Evolutionary conservation across 2,113 vertebrate genomes (phyloP), one percentile per base, ranked within the genome.

Genomic region (Salvelinus sp.): DNA sequence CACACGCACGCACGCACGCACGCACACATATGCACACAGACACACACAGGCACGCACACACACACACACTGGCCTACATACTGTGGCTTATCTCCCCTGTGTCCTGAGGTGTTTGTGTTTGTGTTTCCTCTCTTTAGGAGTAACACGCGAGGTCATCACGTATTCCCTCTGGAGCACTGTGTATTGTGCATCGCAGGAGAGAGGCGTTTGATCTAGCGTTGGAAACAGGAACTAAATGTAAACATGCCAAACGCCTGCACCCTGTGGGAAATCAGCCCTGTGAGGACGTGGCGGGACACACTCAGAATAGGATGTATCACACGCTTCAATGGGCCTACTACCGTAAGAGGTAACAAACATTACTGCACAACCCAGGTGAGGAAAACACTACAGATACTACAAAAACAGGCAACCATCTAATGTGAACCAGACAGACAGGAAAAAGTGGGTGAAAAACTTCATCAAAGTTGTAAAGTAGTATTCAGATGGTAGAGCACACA

Each of bases 261-360:
- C 7, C 87, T 71, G 78, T 54, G 87, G 90, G 87, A 88, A 90
- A 90, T 91, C 86, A 88, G 73, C 77, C 72, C 1, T 72, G 79
- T 83, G 87, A 88, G 87, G 81, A 75, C 73, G 80, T 81, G 88
- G 86, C 86, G 74, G 78, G 85, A 87, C 75, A 78, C 80, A 86
- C 81, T 86, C 81, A 82, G 10, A 80, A 87, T 77, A 69, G 2
- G 73, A 33, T 16, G 74, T 23, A 64, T n/a, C 54, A 58, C 79
- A 80, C 30, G 57, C 75, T 70, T 76, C 64, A 74, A 77, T 30
- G 76, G 7, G 73, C 44, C 69, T 44, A 82, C 20, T 22, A 22
- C 58, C 76, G 79, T 79, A 69, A 20, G 81, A 82, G 76, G 79
- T 78, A 23, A 76, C 74, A 82, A 80, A 76, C 65, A 73, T 48